These are phyloP conservation scores for Halcyon smyrnensis DNA, from an alignment of 2,797 vertebrate species.

Conservation along the genomic window DNA sequence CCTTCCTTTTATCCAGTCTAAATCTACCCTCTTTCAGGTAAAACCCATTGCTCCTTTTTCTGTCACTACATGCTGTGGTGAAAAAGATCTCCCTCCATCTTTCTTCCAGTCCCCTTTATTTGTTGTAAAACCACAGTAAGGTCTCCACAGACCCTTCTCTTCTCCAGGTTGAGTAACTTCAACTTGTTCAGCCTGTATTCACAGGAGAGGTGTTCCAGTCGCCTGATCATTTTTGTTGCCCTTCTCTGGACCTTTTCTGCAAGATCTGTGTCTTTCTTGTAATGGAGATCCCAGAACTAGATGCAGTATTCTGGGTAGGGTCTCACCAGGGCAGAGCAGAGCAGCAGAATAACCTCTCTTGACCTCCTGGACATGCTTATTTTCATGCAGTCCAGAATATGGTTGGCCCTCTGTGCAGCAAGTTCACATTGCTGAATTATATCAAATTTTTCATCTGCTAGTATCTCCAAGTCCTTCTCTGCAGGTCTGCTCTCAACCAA, in stretches of 20 bases:
- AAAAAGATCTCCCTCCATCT: background rate
- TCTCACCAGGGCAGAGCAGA: background rate
- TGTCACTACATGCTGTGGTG: background rate
- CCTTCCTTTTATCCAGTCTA: background rate
- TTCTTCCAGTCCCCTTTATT: background rate
- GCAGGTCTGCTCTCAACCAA: background rate
- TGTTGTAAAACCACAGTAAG: background rate
- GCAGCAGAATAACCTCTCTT: background rate
- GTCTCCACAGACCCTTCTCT: background rate
- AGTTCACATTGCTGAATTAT: background rate
- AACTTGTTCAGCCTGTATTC: background rate
- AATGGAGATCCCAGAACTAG: background rate
- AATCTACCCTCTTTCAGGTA: background rate
- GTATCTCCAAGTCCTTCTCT: background rate
- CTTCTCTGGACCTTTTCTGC: background rate
- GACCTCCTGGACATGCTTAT: background rate
- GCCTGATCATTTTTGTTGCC: background rate
- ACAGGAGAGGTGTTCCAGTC: accelerated
- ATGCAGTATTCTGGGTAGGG: background rate
- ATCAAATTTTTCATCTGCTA: background rate
- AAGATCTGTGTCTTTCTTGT: background rate
- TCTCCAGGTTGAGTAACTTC: background rate
- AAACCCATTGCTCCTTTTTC: background rate
- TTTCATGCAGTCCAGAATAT: background rate
- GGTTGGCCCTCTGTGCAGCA: background rate